Base-by-base conservation (phyloP, 1,140 invertebrate genomes). In the Drosophila azteca region DNA sequence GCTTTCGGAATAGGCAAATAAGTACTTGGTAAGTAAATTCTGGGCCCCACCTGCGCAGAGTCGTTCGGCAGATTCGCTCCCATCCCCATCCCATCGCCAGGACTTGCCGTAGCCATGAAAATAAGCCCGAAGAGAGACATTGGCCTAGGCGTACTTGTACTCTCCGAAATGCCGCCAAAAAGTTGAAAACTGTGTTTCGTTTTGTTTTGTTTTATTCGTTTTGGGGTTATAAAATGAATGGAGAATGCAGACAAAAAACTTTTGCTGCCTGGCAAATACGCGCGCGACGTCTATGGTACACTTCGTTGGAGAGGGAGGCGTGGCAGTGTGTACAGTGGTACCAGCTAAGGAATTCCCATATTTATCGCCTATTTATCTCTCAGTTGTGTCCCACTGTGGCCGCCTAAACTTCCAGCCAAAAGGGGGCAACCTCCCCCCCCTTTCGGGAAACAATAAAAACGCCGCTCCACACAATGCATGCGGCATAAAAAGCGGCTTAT, bases 21-120 rank as follows among this genome's bases (percentile, higher is more conserved):
- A 85, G 82, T 87, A 87, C 81, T 85, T 85, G 79, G 82, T 85
- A 85, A 85, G 81, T 87, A 85, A 87, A 76, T 76, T 87, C 77
- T 54, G 71, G 69, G 41, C 63, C 60, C 57, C 80, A 79, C 65
- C 62, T 83, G 66, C 52, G 44, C 29, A 31, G 20, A 6, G 51
- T 9, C 44, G 22, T 24, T 46, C 7, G 9, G 22, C 5, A 35
- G 65, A 35, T 29, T 65, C 66, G 46, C 70, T 73, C 75, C 53
- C 17, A 20, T 20, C 17, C 24, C 24, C 24, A 5, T 24, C 24
- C 24, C 24, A 4, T 3, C 24, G 0, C 24, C 5, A 5, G 5
- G 24, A 26, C 79, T 26, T 46, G 64, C 45, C 48, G 78, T 26
- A 5, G 24, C 24, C 24, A 78, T 85, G 78, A 87, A 85, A 81